A percentile compares a stretch with the other conserved stretches of the same genome.
Evolutionary conservation across 2,113 vertebrate genomes (phyloP).

Genomic region (Gasterosteus nipponicus): DNA sequence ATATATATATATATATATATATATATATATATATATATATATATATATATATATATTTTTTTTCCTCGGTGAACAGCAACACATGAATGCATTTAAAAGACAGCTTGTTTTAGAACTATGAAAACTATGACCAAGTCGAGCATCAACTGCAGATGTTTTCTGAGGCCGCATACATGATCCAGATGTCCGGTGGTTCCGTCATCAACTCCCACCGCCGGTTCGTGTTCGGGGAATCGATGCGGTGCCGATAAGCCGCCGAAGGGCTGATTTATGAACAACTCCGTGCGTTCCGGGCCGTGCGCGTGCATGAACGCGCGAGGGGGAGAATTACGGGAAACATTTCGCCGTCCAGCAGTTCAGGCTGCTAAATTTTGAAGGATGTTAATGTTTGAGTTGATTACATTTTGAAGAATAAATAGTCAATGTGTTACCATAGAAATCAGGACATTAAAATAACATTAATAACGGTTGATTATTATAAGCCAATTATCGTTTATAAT

Average conservation of each 20-base stretch:
- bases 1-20: too few relatives aligned
- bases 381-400: not conserved
- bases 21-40: too few relatives aligned
- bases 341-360: not conserved
- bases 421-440: not conserved
- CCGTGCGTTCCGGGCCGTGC: not conserved
- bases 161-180: not conserved
- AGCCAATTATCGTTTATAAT: not conserved
- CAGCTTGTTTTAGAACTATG: not conserved
- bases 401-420: not conserved
- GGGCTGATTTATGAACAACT: constrained; percentile 43
- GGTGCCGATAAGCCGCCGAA: constrained; percentile 21
- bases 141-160: not conserved
- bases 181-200: constrained; percentile 28
- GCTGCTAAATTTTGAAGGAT: not conserved
- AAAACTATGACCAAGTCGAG: not conserved
- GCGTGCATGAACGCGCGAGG: not conserved
- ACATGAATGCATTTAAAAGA: not conserved
- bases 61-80: not conserved
- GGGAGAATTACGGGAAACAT: not conserved
- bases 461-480: not conserved
- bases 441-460: not conserved
- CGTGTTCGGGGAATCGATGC: constrained; percentile 42
- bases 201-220: constrained; percentile 42
- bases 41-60: too few relatives aligned